phyloP scores from a whole-genome alignment of 1,140 invertebrate genomes.

The Meteorus sp. region DNA sequence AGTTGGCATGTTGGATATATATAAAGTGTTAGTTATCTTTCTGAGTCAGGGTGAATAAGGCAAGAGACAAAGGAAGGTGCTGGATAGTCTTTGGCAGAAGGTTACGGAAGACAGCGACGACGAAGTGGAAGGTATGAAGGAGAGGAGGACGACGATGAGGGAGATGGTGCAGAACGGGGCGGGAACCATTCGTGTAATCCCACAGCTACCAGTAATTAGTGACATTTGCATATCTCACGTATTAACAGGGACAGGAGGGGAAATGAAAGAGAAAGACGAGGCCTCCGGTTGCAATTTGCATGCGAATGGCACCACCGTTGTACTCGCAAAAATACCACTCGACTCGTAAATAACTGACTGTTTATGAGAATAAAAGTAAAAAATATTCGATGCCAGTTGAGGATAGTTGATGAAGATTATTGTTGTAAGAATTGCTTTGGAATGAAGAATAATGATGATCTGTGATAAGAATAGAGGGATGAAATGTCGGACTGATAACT shows the following conservation, averaged over 20 bases:
- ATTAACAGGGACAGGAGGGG: slow-evolving; percentile 30
- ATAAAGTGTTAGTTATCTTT: slow-evolving; percentile 16
- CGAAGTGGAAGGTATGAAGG: not conserved
- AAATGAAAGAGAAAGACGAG: slow-evolving; percentile 19
- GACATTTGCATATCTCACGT: slow-evolving; percentile 54
- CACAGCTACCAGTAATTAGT: slow-evolving; percentile 52
- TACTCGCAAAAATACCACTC: slow-evolving; percentile 7
- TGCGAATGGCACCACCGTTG: slow-evolving; percentile 42
- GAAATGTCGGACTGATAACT: not conserved
- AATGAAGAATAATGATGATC: not conserved
- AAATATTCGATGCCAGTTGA: too few relatives aligned
- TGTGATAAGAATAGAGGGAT: not conserved
- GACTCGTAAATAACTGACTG: slow-evolving; percentile 27
- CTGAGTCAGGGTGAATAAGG: not conserved
- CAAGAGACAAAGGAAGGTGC: not conserved
- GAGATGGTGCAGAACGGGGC: not conserved
- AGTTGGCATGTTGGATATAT: too few relatives aligned
- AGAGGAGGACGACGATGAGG: not conserved
- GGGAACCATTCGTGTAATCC: slow-evolving; percentile 40
- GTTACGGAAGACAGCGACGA: not conserved
- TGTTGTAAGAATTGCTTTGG: not conserved
- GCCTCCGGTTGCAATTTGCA: slow-evolving; percentile 46
- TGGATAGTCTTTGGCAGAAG: not conserved
- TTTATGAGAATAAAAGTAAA: slow-evolving; percentile 22
- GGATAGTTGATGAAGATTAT: not conserved